Percentiles rank a stretch among this genome's conserved stretches.
phyloP scores from a whole-genome alignment of 2,888 invertebrate genomes.

The Rhogogaster chlorosoma region DNA sequence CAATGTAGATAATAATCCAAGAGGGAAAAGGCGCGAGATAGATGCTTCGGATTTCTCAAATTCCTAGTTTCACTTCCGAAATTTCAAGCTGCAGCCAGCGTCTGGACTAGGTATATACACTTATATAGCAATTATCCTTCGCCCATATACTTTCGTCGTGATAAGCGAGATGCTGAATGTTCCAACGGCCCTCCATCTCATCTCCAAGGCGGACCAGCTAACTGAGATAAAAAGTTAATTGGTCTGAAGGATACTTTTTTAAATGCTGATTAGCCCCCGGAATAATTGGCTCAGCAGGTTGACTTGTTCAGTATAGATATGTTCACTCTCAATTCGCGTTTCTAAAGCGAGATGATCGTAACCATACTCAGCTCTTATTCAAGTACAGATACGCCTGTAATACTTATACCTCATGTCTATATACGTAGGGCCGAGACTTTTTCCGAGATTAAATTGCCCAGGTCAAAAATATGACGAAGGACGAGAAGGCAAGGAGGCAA shows the following conservation, averaged over 20 bases:
- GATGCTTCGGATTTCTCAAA: neutral
- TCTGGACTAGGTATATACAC: neutral
- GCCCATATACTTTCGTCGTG: neutral
- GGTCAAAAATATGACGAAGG: neutral
- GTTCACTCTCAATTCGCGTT: neutral
- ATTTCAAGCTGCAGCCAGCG: neutral
- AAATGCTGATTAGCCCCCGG: slow-evolving; percentile 37
- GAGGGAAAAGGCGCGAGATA: neutral
- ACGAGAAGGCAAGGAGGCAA: neutral
- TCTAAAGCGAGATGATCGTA: neutral
- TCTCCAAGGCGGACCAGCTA: neutral
- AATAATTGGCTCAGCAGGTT: slow-evolving; percentile 2
- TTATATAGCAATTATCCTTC: neutral
- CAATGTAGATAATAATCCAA: neutral
- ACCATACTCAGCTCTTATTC: neutral
- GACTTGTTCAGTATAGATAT: neutral
- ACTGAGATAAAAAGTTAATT: slow-evolving; percentile 42
- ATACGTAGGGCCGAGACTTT: slow-evolving; percentile 16
- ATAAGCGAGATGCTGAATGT: neutral
- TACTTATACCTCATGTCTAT: neutral
- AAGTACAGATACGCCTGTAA: neutral
- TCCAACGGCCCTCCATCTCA: neutral
- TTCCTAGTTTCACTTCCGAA: neutral
- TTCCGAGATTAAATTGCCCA: slow-evolving; percentile 47
- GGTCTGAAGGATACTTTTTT: slow-evolving; percentile 32